Evolutionary conservation across 2,888 invertebrate genomes (phyloP).

Genomic region (Dasypolia templi): DNA sequence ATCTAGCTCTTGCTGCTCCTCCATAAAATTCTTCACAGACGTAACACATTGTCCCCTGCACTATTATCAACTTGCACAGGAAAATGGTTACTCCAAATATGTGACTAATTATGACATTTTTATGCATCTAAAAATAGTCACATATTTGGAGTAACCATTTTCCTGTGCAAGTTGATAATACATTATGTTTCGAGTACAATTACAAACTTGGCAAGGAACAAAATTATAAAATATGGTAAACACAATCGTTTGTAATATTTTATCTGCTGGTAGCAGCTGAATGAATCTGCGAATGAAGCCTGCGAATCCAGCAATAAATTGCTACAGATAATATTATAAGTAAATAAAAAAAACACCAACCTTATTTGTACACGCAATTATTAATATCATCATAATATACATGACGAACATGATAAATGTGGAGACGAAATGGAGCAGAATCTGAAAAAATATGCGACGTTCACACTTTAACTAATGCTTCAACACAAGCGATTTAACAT

Average conservation of each 20-base stretch:
- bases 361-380: slow-evolving; percentile 1
- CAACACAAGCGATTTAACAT: not conserved
- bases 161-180: no score
- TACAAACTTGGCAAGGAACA: not conserved
- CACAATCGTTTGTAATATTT: no score
- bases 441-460: slow-evolving; percentile 6
- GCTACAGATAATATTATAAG: not conserved
- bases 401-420: slow-evolving; percentile 28
- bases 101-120: slow-evolving; percentile 9
- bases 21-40: slow-evolving; percentile 36
- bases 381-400: slow-evolving; percentile 29
- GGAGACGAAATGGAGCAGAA: slow-evolving; percentile 23
- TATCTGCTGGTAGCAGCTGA: not conserved
- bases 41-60: slow-evolving; percentile 35
- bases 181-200: not conserved
- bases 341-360: slow-evolving; percentile 15
- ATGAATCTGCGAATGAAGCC: no score
- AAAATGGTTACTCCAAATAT: slow-evolving; percentile 14
- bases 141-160: no score
- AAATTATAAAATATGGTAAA: not conserved
- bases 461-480: no score
- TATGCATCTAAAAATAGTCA: slow-evolving; percentile 31
- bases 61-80: slow-evolving; percentile 28
- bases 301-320: not conserved
- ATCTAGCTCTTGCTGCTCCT: no score